A percentile compares a stretch with the other conserved stretches of the same genome.
Evolutionary conservation across 2,113 vertebrate genomes (phyloP).

Genomic region (Myotis brandtii): DNA sequence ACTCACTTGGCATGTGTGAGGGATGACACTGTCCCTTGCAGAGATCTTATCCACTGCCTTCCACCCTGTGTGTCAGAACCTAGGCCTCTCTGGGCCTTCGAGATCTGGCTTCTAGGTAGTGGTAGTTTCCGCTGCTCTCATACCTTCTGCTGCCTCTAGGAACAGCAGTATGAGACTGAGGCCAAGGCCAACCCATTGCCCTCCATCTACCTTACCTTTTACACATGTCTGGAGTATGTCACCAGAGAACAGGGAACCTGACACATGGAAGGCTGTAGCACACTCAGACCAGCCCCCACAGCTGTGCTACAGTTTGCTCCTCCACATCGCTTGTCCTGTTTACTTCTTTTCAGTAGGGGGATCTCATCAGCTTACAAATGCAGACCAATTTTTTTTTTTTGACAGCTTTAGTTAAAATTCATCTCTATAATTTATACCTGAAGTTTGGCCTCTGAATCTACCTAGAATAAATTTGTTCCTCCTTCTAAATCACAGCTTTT

Average conservation of each 20-base stretch:
- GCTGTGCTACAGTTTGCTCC: too few relatives aligned
- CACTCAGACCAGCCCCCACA: not conserved
- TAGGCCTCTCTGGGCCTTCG: not conserved
- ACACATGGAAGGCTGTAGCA: not conserved
- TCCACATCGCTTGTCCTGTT: not conserved
- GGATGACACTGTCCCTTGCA: not conserved
- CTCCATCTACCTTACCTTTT: not conserved
- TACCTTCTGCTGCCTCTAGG: not conserved
- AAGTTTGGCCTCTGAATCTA: not conserved
- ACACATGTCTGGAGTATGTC: not conserved
- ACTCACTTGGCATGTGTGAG: too few relatives aligned
- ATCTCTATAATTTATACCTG: not conserved
- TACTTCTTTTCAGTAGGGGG: not conserved
- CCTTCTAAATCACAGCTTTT: not conserved
- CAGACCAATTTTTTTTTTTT: not conserved
- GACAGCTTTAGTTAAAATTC: not conserved
- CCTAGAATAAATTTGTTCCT: slow-evolving; percentile 13
- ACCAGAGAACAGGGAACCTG: not conserved
- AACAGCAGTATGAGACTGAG: not conserved
- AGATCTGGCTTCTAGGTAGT: not conserved
- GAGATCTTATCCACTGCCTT: not conserved
- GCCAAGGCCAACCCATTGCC: not conserved
- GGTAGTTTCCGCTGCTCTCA: not conserved
- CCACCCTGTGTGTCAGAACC: not conserved
- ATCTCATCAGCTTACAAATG: not conserved